Percentiles rank a stretch among this genome's conserved stretches.
phyloP scores from a whole-genome alignment of 2,888 invertebrate genomes.

The Papilio demoleus region DNA sequence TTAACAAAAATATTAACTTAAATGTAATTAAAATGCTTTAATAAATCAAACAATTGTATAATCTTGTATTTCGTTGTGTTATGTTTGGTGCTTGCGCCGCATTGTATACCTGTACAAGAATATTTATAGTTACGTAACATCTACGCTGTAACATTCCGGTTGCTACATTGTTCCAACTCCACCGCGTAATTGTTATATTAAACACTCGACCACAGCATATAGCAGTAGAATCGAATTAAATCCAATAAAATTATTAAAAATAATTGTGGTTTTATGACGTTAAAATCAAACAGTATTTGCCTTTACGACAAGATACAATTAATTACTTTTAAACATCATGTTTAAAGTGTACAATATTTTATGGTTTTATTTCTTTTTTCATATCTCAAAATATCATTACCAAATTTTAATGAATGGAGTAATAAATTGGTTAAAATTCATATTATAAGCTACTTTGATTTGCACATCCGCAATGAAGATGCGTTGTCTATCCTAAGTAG shows the following conservation, averaged over 20 bases:
- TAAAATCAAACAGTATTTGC: neutral
- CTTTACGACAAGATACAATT: too few relatives aligned
- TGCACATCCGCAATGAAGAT: too few relatives aligned
- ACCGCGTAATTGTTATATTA: constrained; percentile 56
- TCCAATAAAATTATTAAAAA: neutral
- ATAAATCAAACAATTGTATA: neutral
- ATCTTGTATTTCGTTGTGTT: neutral
- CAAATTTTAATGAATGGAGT: too few relatives aligned
- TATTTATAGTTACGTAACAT: constrained; percentile 36
- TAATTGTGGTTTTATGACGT: neutral
- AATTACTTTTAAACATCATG: too few relatives aligned
- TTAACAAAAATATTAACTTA: too few relatives aligned
- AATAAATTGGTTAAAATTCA: too few relatives aligned
- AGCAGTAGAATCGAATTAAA: constrained; percentile 23
- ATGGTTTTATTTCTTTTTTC: too few relatives aligned
- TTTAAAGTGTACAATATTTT: too few relatives aligned
- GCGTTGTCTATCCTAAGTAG: too few relatives aligned
- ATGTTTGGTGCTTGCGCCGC: constrained; percentile 13
- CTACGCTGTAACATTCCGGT: constrained; percentile 35
- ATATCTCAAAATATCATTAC: too few relatives aligned
- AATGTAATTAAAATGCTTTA: neutral
- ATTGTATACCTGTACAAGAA: constrained; percentile 28
- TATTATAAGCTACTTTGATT: too few relatives aligned
- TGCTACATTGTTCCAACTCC: constrained; percentile 50
- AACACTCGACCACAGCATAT: constrained; percentile 43